phyloP scores from a whole-genome alignment of 2,888 invertebrate genomes.

The Ypsolopha scabrella region DNA sequence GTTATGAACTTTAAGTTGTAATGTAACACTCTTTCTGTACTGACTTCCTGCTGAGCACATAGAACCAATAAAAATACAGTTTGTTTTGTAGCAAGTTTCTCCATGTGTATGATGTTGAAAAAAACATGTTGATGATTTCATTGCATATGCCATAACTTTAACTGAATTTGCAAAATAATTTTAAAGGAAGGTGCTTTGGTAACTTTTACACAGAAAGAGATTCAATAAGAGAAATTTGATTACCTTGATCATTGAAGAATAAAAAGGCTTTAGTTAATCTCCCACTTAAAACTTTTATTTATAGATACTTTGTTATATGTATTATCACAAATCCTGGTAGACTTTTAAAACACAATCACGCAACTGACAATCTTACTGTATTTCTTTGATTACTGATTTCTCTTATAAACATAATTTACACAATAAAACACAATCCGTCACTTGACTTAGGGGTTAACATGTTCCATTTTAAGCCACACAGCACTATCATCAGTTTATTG shows the following conservation, averaged over 20 bases:
- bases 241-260: slow-evolving; percentile 29
- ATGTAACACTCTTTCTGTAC: no score
- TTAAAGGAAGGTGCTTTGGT: no score
- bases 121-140: no score
- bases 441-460: slow-evolving; percentile 62
- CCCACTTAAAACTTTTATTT: slow-evolving; percentile 72
- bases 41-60: no score
- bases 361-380: slow-evolving; percentile 70
- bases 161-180: no score
- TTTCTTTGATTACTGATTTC: slow-evolving; percentile 65
- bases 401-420: slow-evolving; percentile 70
- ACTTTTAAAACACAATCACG: slow-evolving; percentile 77
- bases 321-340: slow-evolving; percentile 82
- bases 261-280: slow-evolving; percentile 67
- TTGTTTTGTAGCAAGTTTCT: no score
- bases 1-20: no score
- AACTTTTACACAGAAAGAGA: no score
- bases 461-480: slow-evolving; percentile 57
- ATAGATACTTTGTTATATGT: slow-evolving; percentile 76
- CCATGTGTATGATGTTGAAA: no score
- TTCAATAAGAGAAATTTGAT: no score
- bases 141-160: no score
- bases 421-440: slow-evolving; percentile 64
- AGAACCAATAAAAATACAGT: no score
- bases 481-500: slow-evolving; percentile 65